Base-by-base conservation (phyloP, 2,113 vertebrate species). In the Corythornis vintsioides region DNA sequence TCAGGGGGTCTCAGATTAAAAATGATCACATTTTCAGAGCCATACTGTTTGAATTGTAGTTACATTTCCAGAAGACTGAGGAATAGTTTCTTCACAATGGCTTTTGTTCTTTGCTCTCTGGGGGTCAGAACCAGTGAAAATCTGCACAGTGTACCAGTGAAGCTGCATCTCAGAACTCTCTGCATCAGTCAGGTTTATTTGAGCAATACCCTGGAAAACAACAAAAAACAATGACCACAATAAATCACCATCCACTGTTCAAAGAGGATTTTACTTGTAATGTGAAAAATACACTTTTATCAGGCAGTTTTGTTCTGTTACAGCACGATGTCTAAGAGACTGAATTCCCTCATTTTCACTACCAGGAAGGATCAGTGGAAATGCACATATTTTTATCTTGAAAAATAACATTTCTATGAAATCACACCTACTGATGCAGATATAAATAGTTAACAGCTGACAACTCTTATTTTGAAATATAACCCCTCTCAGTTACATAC, bases 111-210 rank as follows among this genome's bases (percentile, higher is more conserved):
- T 97, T 31, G 70, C 86, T 93, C 79, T 84, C 25, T 97, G 97
- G 3, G 95, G 88, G 64, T 98, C 98, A 1, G 97, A 86, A 92
- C 98, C 97, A 75, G 97, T 96, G 95, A 98, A 96, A 94, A 98
- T 98, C 88, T 98, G 98, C 63, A 99, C 97, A 10, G 97, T 56
- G 89, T 98, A 98, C 98, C 99, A 99, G 90, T 98, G 98, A 95
- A 98, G 98, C 83, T 98, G 96, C 99, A 99, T 99, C 56, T 99
- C 99, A 33, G 95, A 97, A 72, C 94, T 97, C 60, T 98, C 98
- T 56, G 96, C 98, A 40, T 98, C 98, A 2, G 97, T 97, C 97
- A 99, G 91, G 65, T 97, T 97, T 88, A 99, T 97, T 96, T 99
- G 98, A 81, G 98, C 97, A 83, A 98, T 98, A 38, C 99, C 99